Conservation (phyloP, 2,888 invertebrate genomes). For the Norana najaformis region DNA sequence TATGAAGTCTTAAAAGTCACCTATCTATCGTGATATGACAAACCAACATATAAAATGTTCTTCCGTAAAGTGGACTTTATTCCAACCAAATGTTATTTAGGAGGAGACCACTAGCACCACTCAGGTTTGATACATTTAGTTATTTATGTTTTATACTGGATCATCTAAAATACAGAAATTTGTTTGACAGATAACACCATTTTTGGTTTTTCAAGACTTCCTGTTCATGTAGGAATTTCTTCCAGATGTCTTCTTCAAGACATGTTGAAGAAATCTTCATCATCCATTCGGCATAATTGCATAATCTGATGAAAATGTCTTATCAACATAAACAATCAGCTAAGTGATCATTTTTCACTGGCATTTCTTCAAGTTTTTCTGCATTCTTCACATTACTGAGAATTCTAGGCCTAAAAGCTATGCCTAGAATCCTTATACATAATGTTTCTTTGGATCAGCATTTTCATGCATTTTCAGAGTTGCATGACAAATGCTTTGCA, state of each 20-base stretch:
- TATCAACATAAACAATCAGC: not conserved
- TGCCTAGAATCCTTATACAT: no score
- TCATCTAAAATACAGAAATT: not conserved
- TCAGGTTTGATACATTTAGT: not conserved
- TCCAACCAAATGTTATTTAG: not conserved
- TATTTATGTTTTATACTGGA: not conserved
- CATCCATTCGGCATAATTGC: not conserved
- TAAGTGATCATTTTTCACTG: not conserved
- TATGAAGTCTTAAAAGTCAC: not conserved
- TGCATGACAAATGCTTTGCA: not conserved
- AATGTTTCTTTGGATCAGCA: not conserved
- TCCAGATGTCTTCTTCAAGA: not conserved
- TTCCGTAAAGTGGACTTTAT: not conserved
- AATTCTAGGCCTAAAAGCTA: no score
- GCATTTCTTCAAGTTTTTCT: not conserved
- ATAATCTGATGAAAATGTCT: no score
- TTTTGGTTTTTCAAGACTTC: not conserved
- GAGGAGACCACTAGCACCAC: not conserved
- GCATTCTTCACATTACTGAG: not conserved
- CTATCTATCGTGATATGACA: not conserved
- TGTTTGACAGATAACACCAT: not conserved
- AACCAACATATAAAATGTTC: not conserved
- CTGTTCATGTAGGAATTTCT: not conserved
- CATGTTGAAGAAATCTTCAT: not conserved
- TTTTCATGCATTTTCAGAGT: not conserved